Evolutionary conservation across 2,113 vertebrate genomes (phyloP), one percentile per base, ranked within the genome.

Genomic region (Chloebia gouldiae): DNA sequence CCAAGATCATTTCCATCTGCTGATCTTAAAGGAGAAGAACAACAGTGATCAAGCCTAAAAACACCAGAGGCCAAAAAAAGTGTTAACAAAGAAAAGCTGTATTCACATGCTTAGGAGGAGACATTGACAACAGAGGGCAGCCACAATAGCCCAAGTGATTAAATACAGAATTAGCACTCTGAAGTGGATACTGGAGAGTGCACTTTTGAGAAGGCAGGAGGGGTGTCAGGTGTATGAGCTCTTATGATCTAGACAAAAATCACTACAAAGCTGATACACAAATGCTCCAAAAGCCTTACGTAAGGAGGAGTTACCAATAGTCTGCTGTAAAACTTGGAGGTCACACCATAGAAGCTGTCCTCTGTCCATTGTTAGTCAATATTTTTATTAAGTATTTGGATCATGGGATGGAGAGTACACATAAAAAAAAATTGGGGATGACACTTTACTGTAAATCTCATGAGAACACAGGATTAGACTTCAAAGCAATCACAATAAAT

Each of bases 401-500:
- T 73, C 59, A 42, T 10, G 30, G 35, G 42, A 88, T 47, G 27
- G 33, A 88, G 25, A 61, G 17, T 69, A 72, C 7, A 27, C 28
- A 50, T 59, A 33, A 57, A 80, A 94, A 85, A n/a, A n/a, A 65
- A 45, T 90, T 53, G 17, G 16, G 33, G 50, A 51, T 77, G 63
- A 66, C 33, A 47, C 42, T 30, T 86, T 73, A 73, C 90, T 35
- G 60, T 47, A 88, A 94, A 81, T 53, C 39, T 88, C 71, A 63
- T 35, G 79, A 83, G 63, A 77, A 90, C 39, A 70, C 14, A 63
- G 21, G 45, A 59, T 92, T 93, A 88, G 59, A 54, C 44, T 86
- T 85, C 66, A 86, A 90, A 92, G 65, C 72, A 21, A 77, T 88
- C 63, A 70, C 50, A 61, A 83, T 90, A 83, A 88, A 90, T 93